phyloP scores from a whole-genome alignment of 2,113 vertebrate species.

The Leiothrix lutea region DNA sequence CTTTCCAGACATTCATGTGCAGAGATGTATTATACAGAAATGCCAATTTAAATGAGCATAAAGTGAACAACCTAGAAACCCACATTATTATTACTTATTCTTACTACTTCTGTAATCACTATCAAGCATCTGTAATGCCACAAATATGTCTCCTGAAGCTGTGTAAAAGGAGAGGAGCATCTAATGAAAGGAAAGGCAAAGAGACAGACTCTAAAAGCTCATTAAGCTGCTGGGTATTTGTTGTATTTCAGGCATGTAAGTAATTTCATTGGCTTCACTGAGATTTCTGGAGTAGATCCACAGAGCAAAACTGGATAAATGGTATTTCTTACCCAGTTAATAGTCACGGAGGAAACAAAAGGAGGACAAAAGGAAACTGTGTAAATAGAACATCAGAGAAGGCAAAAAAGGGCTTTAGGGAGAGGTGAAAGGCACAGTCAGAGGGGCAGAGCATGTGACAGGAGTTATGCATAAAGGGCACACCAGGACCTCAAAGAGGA shows the following conservation, averaged over 20 bases:
- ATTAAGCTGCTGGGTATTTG: neutral
- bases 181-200: neutral
- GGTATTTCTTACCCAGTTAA: neutral
- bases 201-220: neutral
- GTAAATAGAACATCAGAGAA: neutral
- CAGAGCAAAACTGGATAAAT: neutral
- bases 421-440: neutral
- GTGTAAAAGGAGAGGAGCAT: neutral
- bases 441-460: neutral
- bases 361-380: neutral
- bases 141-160: neutral
- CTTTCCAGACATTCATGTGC: neutral
- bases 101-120: neutral
- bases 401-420: neutral
- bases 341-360: neutral
- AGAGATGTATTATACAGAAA: conserved; percentile 19
- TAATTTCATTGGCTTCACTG: neutral
- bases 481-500: neutral
- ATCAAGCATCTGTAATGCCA: neutral
- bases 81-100: neutral
- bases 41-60: neutral
- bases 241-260: neutral
- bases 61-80: conserved; percentile 5
- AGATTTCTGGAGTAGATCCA: neutral
- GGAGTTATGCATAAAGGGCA: neutral